These are phyloP conservation scores for Chaunax sp. DNA, from an alignment of 2,797 vertebrate species.

Conservation along the genomic window DNA sequence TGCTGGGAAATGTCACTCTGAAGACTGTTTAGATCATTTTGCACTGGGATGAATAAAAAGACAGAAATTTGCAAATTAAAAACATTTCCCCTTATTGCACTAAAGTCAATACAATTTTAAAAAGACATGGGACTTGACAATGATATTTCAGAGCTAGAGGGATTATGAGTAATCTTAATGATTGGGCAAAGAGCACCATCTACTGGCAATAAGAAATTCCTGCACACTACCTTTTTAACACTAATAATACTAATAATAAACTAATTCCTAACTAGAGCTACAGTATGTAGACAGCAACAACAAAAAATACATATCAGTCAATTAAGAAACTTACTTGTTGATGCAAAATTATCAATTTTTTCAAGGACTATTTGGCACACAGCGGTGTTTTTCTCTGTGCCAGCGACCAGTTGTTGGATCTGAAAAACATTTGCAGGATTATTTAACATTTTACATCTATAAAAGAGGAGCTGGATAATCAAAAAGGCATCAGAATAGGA, in stretches of 20 bases:
- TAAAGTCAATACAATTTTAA: not conserved
- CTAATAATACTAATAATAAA: too few species aligned
- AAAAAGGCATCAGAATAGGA: not conserved
- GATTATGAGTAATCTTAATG: not conserved
- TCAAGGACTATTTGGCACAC: constrained; percentile 70
- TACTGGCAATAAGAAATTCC: constrained; percentile 43
- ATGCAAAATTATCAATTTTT: constrained; percentile 70
- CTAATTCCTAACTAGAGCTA: not conserved
- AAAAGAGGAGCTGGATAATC: not conserved
- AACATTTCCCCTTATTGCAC: not conserved
- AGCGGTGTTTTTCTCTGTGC: constrained; percentile 72
- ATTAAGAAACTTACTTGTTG: constrained; percentile 72
- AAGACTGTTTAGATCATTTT: constrained; percentile 69
- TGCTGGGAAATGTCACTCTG: constrained; percentile 71
- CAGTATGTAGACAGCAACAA: not conserved
- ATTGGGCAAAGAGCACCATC: constrained; percentile 58
- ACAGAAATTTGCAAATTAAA: not conserved
- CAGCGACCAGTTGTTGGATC: constrained; percentile 75
- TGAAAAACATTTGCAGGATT: constrained; percentile 55
- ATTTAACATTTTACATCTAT: not conserved
- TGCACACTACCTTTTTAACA: not conserved
- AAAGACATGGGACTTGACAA: not conserved
- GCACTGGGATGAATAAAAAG: constrained; percentile 65
- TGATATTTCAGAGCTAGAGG: not conserved
- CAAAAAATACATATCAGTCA: not conserved